Evolutionary conservation across 2,113 vertebrate genomes (phyloP), one percentile per base, ranked within the genome.

Genomic region (Todiramphus saurophagus): DNA sequence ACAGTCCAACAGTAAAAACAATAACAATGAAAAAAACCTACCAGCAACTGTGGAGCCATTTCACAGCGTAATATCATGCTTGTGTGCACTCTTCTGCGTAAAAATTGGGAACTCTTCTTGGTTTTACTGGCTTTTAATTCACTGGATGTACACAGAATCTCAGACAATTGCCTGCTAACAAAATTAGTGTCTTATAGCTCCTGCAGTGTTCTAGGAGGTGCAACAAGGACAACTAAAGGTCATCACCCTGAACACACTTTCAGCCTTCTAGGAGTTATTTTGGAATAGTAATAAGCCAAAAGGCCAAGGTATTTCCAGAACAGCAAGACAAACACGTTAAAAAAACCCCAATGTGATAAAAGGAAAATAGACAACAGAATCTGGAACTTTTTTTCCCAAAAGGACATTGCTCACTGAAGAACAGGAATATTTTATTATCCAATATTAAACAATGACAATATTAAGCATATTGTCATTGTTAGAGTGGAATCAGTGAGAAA

Each of bases 331-430:
- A 64, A 5, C 18, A 82, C 14, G 37, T 41, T 41, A 13, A 13
- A 51, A n/a, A n/a, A n/a, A n/a, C n/a, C n/a, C 24, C 3, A 1
- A 9, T 39, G 43, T 0, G 2, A 68, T 37, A 27, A 72, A 78
- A 82, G 13, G 7, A 67, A 86, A 81, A 37, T 2, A 55, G 13
- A 83, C 13, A 33, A 50, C 16, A 80, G 17, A 63, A 14, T 85
- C 10, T 56, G 16, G 7, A 89, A 27, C 3, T 8, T 2, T 11
- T 60, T 56, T 74, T 27, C 13, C 3, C 7, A 6, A 43, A 59
- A 18, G 5, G 7, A 17, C 2, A 18, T 13, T 66, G 21, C 13
- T 80, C 31, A 44, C 25, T 59, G 50, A 83, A 80, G 10, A 69
- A 23, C 2, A 46, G 11, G 17, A 79, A 23, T 31, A 79, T 70